Evolutionary conservation across 2,797 vertebrate genomes (phyloP).

Genomic region (Gila robusta): DNA sequence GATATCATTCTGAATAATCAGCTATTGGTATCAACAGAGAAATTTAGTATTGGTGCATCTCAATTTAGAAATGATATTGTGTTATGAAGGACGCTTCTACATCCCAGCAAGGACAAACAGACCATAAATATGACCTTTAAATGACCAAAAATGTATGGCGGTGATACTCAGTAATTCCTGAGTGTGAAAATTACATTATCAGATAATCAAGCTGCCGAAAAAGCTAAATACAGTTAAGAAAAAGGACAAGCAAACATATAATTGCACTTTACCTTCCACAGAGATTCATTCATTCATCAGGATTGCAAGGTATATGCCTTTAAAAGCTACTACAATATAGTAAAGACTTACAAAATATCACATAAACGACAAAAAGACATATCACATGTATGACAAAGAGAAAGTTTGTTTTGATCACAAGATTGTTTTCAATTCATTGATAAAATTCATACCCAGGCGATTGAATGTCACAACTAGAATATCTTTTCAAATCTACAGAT

Average conservation of each 20-base stretch:
- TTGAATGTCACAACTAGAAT: neutral
- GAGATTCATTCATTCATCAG: neutral
- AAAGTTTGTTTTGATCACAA: neutral
- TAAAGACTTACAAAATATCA: no score
- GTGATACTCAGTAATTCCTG: neutral
- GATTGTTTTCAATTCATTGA: neutral
- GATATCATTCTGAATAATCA: neutral
- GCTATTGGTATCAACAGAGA: neutral
- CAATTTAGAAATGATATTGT: neutral
- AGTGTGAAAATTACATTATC: neutral
- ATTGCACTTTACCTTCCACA: no score
- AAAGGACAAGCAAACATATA: no score
- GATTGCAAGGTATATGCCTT: no score
- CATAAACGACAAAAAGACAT: no score
- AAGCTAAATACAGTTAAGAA: no score
- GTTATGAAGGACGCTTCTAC: neutral
- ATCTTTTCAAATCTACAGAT: no score
- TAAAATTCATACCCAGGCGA: neutral
- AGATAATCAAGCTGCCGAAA: neutral
- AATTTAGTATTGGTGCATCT: neutral
- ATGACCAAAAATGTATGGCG: neutral
- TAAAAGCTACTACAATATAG: no score
- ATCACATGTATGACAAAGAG: neutral
- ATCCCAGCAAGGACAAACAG: neutral
- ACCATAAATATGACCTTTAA: conserved; percentile 9